Evolutionary conservation across 2,888 invertebrate genomes (phyloP), one percentile per base, ranked within the genome.

Genomic region (Carterocephalus palaemon): DNA sequence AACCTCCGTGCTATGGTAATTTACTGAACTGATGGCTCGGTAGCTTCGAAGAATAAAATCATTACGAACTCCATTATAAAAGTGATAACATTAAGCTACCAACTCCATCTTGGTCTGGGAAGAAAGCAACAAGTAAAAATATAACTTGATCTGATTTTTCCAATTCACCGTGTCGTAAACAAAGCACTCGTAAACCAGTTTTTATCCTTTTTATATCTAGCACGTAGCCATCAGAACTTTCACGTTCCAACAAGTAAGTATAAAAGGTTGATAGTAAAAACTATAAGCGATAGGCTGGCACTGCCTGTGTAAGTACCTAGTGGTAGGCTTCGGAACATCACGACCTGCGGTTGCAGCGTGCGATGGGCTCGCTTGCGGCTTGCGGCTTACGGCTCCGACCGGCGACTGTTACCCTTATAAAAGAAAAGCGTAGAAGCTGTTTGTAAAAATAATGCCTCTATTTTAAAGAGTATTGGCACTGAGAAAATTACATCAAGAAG

Each of bases 151-250:
- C 42, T 16, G 34, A 42, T 42, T 42, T 42, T 42, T 34, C 34
- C 28, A 42, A 34, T 38, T 29, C 28, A 42, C 34, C 33, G 28
- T 36, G 26, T 42, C 42, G 42, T 42, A 42, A 42, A 34, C 42
- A 42, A 42, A 42, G 41, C 41, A 15, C 28, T 19, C 16, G 19
- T 36, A 42, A 43, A 43, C 43, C 43, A 29, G 43, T 37, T 43
- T 31, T 33, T 36, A 22, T 23, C 22, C 29, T 16, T 23, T 36
- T 37, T 37, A 43, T 43, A 43, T 43, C 43, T 45, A 45, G 37
- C 37, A 37, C 43, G 43, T 43, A 43, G 29, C 31, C 23, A 45
- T 45, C 43, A 37, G 43, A 45, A 45, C 43, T 45, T 37, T 45
- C 43, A 37, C 43, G 31, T 31, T 45, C 23, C 29, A 45, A 45